Conservation (phyloP, 2,888 invertebrate species). For the Lasioglossum lativentre region DNA sequence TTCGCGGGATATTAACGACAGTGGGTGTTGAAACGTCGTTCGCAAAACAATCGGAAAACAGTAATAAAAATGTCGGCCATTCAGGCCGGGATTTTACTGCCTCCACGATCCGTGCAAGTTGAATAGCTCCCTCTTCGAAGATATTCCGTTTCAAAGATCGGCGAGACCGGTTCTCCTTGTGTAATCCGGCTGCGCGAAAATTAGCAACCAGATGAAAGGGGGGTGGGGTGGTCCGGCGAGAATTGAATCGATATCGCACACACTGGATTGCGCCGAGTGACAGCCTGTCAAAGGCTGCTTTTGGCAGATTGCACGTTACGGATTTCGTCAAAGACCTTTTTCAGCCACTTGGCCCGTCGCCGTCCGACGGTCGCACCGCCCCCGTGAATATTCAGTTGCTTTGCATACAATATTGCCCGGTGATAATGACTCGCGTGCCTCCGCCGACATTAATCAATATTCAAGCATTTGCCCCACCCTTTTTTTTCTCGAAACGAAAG, state of each 20-base stretch:
- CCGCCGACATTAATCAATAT: conserved; percentile 52
- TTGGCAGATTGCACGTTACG: conserved; percentile 61
- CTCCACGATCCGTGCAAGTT: neutral
- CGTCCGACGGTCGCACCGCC: neutral
- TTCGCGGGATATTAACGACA: neutral
- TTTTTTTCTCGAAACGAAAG: neutral
- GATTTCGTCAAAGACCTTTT: conserved; percentile 69
- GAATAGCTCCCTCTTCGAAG: neutral
- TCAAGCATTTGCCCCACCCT: conserved; percentile 26
- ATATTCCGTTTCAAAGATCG: conserved; percentile 19
- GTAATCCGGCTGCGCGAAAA: conserved; percentile 42
- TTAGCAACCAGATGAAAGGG: conserved; percentile 46
- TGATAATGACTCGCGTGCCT: conserved; percentile 43
- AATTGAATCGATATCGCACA: conserved; percentile 59
- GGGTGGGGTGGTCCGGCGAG: conserved; percentile 1
- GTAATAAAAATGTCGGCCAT: neutral
- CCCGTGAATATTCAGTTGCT: conserved; percentile 31
- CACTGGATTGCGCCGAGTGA: conserved; percentile 44
- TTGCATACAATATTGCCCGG: conserved; percentile 25
- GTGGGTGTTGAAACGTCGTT: neutral
- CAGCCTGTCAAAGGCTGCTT: conserved; percentile 66
- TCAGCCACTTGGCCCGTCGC: conserved; percentile 20
- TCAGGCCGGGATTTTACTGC: neutral
- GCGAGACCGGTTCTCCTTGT: conserved; percentile 28
- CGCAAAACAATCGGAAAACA: neutral